phyloP scores from a whole-genome alignment of 2,888 invertebrate species.

The Acleris laterana region DNA sequence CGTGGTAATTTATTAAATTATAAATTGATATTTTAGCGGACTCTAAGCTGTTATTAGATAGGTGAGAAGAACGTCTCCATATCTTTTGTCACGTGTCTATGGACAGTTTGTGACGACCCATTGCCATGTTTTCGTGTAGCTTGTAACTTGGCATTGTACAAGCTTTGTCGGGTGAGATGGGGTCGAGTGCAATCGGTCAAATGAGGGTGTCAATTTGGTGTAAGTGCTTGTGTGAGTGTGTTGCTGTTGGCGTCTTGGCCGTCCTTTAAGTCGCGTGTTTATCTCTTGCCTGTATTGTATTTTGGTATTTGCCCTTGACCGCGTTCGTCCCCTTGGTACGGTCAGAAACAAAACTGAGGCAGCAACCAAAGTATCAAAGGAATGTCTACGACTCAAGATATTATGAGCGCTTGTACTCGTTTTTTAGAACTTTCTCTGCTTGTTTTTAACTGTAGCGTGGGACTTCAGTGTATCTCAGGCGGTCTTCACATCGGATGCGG shows the following conservation, averaged over 20 bases:
- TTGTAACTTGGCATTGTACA: slow-evolving; percentile 52
- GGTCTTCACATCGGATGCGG: no score
- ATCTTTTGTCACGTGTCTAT: slow-evolving; percentile 22
- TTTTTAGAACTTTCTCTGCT: not conserved
- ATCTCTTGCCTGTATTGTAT: slow-evolving; percentile 1
- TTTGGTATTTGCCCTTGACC: not conserved
- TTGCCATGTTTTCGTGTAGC: slow-evolving; percentile 53
- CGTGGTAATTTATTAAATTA: slow-evolving; percentile 34
- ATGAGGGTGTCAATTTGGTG: slow-evolving; percentile 63
- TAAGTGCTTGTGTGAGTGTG: slow-evolving; percentile 48
- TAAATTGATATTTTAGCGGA: slow-evolving; percentile 31
- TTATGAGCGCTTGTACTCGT: not conserved
- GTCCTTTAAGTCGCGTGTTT: slow-evolving; percentile 38
- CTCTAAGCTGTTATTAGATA: slow-evolving; percentile 31
- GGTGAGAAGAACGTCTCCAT: slow-evolving; percentile 12
- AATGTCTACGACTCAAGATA: no score
- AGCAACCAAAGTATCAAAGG: no score
- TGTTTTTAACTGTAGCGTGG: not conserved
- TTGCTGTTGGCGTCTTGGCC: slow-evolving; percentile 37
- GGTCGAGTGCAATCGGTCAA: slow-evolving; percentile 55
- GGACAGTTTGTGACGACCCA: slow-evolving; percentile 39
- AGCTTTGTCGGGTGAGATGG: slow-evolving; percentile 40
- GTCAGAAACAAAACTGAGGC: no score
- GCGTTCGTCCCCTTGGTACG: not conserved
- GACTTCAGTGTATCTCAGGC: not conserved